Evolutionary conservation across 2,888 invertebrate species (phyloP), one percentile per base, ranked within the genome.

Genomic region (Cerceris ruficornis): DNA sequence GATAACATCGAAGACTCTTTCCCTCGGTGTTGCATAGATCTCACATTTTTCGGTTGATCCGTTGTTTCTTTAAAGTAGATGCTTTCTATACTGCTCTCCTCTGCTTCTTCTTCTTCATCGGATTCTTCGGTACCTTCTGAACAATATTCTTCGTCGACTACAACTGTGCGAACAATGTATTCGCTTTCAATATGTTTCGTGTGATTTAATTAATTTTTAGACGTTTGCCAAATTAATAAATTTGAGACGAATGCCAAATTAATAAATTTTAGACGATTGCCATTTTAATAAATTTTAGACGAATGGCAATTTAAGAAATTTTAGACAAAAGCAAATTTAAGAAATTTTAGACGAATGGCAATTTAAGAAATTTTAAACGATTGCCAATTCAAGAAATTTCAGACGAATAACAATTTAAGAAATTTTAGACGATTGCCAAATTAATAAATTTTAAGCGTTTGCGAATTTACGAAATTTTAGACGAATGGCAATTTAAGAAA

Each of bases 1-100:
- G 80, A 78, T 2, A 81, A 13, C 9, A 61, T 75, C 2, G 84
- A 88, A 0, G 79, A 50, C 7, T 68, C 43, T 28, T 43, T 50
- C 6, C 50, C 43, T 8, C 60, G 9, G 28, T 69, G 9, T 52
- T n/a, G 42, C 0, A 54, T 9, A 7, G 5, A n/a, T 17, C 17
- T 28, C 0, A 11, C 14, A 52, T n/a, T 8, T 5, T 58, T 28
- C 15, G 41, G 60, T 46, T 43, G 8, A n/a, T 17, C 1, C 39
- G 39, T 11, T 6, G 28, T 43, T 14, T 60, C 14, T n/a, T 42
- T 9, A 2, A 9, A 42, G 17, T 41, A 46, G 0, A 60, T 7
- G 11, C 28, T 46, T 17, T 52, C 6, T 4, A 49, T 0, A 9
- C 9, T 5, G 15, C 13, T 28, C 54, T 55, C 15, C 9, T 71